A percentile compares a stretch with the other conserved stretches of the same genome.
Conservation (phyloP, 2,888 invertebrate species). For the Magallana nippona region DNA sequence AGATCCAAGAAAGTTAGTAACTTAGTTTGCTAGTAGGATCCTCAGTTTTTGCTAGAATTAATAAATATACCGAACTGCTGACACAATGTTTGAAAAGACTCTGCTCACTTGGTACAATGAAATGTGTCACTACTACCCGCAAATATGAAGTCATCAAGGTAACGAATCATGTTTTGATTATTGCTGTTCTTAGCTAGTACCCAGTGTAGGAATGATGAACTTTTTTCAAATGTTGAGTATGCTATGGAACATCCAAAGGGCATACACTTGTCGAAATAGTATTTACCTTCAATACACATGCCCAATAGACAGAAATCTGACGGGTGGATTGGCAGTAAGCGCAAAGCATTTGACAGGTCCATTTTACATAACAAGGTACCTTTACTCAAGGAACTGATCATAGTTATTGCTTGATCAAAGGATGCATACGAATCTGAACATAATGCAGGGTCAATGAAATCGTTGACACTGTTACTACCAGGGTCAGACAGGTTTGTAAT, state of each 20-base stretch:
- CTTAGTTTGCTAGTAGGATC: slow-evolving; percentile 11
- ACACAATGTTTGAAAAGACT: not conserved
- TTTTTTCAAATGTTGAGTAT: slow-evolving; percentile 36
- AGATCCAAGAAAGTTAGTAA: too few species aligned
- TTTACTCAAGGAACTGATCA: not conserved
- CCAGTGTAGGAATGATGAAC: slow-evolving; percentile 22
- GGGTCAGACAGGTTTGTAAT: slow-evolving; percentile 34
- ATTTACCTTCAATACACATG: too few species aligned
- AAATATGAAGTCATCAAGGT: too few species aligned
- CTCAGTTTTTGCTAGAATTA: slow-evolving; percentile 34
- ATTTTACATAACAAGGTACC: not conserved
- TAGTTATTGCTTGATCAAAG: slow-evolving; percentile 33
- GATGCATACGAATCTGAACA: slow-evolving; percentile 26
- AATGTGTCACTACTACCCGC: not conserved
- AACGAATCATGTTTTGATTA: too few species aligned
- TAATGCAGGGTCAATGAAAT: slow-evolving; percentile 28
- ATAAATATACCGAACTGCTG: slow-evolving; percentile 18
- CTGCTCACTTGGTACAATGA: too few species aligned
- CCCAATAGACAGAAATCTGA: too few species aligned
- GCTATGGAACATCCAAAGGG: slow-evolving; percentile 39
- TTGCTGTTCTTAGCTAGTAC: too few species aligned
- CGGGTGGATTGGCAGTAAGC: too few species aligned
- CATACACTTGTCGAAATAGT: slow-evolving; percentile 38
- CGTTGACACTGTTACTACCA: slow-evolving; percentile 19
- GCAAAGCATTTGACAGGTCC: too few species aligned